Percentiles rank a stretch among this genome's conserved stretches.
phyloP scores from a whole-genome alignment of 2,113 vertebrate genomes.

The Dolichallabes microphthalmus region DNA sequence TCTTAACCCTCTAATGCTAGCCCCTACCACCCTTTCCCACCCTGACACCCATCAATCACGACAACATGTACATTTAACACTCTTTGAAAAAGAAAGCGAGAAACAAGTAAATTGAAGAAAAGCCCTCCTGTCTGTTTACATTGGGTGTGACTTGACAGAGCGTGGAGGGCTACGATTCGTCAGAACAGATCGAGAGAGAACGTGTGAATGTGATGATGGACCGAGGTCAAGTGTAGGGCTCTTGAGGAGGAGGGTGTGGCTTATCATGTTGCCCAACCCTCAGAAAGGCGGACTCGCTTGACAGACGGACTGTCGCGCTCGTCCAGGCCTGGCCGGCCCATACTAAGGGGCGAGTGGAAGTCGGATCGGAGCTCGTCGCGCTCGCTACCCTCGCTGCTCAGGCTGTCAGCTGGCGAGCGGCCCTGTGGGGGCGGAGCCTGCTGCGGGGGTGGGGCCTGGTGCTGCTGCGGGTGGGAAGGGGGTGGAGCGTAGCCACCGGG shows the following conservation, averaged over 20 bases:
- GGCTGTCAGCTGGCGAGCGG: constrained; percentile 95
- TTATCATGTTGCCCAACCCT: constrained; percentile 99
- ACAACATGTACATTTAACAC: constrained; percentile 92
- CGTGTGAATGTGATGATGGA: constrained; percentile 48
- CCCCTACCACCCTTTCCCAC: constrained; percentile 56
- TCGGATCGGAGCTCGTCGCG: constrained; percentile 95
- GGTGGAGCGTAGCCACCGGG: constrained; percentile 84
- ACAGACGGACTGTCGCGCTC: constrained; percentile 97
- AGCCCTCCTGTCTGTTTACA: constrained; percentile 65
- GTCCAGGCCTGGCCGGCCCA: constrained; percentile 90
- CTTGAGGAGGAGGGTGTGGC: constrained; percentile 26
- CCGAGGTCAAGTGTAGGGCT: constrained; percentile 50
- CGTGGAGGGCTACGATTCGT: constrained; percentile 52
- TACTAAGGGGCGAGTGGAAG: constrained; percentile 98
- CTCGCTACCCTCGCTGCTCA: constrained; percentile 98
- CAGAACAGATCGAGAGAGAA: constrained; percentile 24
- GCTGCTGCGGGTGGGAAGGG: constrained; percentile 48
- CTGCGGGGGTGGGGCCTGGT: constrained; percentile 74
- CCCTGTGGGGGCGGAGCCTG: constrained; percentile 84
- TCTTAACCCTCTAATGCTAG: constrained; percentile 46
- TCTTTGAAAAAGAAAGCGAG: constrained; percentile 77
- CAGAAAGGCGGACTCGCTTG: constrained; percentile 96
- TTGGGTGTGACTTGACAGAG: constrained; percentile 57
- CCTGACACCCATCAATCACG: constrained; percentile 71
- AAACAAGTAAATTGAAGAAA: constrained; percentile 63